Conservation (phyloP, 2,113 vertebrate genomes). For the Vidua chalybeata region DNA sequence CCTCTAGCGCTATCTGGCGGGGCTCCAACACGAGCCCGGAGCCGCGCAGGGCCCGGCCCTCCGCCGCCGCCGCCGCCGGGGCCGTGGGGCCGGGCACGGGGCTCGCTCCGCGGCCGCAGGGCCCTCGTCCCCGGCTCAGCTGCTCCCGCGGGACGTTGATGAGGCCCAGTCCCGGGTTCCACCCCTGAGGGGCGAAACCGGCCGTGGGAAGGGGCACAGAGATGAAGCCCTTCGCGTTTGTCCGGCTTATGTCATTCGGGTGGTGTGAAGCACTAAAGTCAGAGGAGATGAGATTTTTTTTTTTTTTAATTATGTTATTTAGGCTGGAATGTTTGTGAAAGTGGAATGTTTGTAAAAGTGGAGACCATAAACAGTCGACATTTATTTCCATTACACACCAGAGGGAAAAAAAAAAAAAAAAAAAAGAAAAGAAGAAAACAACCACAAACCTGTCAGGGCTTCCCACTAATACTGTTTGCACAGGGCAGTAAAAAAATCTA, state of each 20-base stretch:
- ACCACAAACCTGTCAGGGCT: background rate
- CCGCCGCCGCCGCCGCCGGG: background rate
- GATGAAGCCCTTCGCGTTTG: too few species aligned
- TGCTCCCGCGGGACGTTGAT: background rate
- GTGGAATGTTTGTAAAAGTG: background rate
- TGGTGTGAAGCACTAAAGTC: background rate
- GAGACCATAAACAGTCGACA: background rate
- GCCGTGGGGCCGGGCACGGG: background rate
- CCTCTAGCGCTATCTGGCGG: constrained; percentile 95
- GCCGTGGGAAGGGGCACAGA: background rate
- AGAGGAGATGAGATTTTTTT: background rate
- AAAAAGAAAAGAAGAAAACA: background rate
- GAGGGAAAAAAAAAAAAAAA: background rate
- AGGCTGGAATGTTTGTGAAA: background rate
- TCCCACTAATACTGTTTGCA: background rate
- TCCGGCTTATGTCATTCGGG: too few species aligned
- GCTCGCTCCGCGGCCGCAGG: background rate
- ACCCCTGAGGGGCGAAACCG: background rate
- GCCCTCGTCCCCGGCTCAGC: background rate
- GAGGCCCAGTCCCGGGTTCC: background rate
- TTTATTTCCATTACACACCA: background rate
- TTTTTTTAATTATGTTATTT: background rate
- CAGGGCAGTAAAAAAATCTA: background rate
- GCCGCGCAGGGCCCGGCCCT: background rate
- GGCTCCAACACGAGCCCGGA: constrained; percentile 53